Percentiles rank a stretch among this genome's conserved stretches.
Evolutionary conservation across 2,113 vertebrate species (phyloP).

Genomic region (Cyphomyrus discorhynchus): DNA sequence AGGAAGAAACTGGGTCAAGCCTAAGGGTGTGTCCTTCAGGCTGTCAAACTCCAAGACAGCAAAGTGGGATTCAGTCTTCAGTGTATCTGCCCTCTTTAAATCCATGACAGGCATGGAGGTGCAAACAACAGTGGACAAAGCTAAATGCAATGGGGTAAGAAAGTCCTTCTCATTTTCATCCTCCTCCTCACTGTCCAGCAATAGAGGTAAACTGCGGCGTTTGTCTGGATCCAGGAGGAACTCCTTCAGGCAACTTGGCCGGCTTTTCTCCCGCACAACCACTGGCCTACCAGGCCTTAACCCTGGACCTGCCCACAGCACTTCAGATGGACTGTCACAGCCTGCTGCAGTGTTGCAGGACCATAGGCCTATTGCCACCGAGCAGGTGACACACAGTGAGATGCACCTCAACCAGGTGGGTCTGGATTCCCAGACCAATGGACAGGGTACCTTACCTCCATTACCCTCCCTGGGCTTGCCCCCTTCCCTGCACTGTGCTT

Average conservation of each 20-base stretch:
- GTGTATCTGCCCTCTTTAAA: conserved; percentile 75
- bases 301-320: conserved; percentile 75
- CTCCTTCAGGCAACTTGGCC: conserved; percentile 83
- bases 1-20: conserved; percentile 17
- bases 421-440: conserved; percentile 56
- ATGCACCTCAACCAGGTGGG: conserved; percentile 81
- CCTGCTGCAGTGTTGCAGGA: conserved; percentile 81
- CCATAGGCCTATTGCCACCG: conserved; percentile 67
- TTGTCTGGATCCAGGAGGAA: conserved; percentile 72
- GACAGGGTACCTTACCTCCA: conserved; percentile 71
- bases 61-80: conserved; percentile 61
- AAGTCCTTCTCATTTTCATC: conserved; percentile 58
- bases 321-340: conserved; percentile 82
- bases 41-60: conserved; percentile 51
- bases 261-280: conserved; percentile 85
- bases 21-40: conserved; percentile 54
- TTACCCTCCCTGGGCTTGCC: conserved; percentile 52
- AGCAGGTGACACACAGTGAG: conserved; percentile 76
- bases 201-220: conserved; percentile 68
- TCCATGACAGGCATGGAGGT: conserved; percentile 72
- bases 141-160: conserved; percentile 82
- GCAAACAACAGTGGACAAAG: conserved; percentile 62
- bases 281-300: conserved; percentile 61
- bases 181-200: conserved; percentile 62
- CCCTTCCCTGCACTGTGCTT: conserved; percentile 87